Conservation (phyloP, 2,888 invertebrate genomes). For the Timema cristinae region DNA sequence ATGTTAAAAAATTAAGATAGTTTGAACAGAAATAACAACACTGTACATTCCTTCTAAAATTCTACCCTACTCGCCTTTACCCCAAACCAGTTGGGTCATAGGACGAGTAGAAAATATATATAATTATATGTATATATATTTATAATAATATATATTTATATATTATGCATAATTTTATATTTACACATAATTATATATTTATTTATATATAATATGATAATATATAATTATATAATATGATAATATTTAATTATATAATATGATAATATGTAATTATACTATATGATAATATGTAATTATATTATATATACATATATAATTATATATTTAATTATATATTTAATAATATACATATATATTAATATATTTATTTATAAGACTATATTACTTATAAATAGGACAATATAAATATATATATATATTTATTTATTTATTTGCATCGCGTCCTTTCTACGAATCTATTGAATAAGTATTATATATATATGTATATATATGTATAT, state of each 20-base stretch:
- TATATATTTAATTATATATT: conserved; percentile 1
- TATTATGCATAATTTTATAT: not conserved
- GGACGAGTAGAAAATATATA: too few species aligned
- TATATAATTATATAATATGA: not conserved
- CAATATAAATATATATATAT: too few species aligned
- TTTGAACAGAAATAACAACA: too few species aligned
- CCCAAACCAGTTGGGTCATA: too few species aligned
- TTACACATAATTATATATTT: not conserved
- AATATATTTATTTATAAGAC: not conserved
- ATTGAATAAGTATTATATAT: not conserved
- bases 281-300: not conserved
- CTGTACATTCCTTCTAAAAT: too few species aligned
- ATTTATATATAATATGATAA: not conserved
- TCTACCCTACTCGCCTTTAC: too few species aligned
- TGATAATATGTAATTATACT: not conserved
- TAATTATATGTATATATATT: too few species aligned
- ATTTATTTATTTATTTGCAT: too few species aligned
- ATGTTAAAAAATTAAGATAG: too few species aligned
- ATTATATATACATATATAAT: not conserved
- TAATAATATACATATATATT: not conserved
- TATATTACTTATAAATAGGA: too few species aligned
- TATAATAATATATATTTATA: too few species aligned
- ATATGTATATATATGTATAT: conserved; percentile 11
- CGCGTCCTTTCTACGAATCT: too few species aligned
- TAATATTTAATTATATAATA: not conserved